Evolutionary conservation across 2,888 invertebrate species (phyloP).

Genomic region (Osedax fenrisi): DNA sequence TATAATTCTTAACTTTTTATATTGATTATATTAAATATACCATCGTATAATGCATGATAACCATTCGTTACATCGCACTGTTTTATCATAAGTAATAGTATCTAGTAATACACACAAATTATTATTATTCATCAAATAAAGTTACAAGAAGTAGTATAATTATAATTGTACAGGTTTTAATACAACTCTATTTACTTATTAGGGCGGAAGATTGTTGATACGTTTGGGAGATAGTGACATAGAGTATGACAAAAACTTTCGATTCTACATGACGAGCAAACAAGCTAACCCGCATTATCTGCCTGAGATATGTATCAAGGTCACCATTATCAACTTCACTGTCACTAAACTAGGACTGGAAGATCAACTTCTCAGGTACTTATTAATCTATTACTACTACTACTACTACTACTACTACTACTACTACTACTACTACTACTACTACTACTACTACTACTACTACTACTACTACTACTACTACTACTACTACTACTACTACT

Average conservation of each 20-base stretch:
- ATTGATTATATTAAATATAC: no score
- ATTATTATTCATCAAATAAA: no score
- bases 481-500: slow-evolving; percentile 31
- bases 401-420: background rate
- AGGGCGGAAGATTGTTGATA: slow-evolving; percentile 50
- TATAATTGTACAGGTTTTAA: no score
- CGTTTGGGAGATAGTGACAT: slow-evolving; percentile 51
- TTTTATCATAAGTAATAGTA: no score
- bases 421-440: slow-evolving; percentile 32
- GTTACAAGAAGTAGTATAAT: no score
- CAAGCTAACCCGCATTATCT: slow-evolving; percentile 51
- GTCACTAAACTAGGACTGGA: slow-evolving; percentile 50
- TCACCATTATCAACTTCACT: slow-evolving; percentile 52
- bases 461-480: slow-evolving; percentile 32
- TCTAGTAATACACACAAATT: no score
- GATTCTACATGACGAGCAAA: slow-evolving; percentile 52
- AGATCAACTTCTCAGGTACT: slow-evolving; percentile 49
- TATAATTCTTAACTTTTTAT: no score
- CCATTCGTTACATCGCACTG: no score
- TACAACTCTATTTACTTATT: no score
- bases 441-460: slow-evolving; percentile 31
- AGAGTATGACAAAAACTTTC: slow-evolving; percentile 50
- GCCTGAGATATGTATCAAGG: slow-evolving; percentile 51
- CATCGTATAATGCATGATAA: no score
- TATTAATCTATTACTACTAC: background rate